Base-by-base conservation (phyloP, 2,113 vertebrate species). In the Stercorarius parasiticus region DNA sequence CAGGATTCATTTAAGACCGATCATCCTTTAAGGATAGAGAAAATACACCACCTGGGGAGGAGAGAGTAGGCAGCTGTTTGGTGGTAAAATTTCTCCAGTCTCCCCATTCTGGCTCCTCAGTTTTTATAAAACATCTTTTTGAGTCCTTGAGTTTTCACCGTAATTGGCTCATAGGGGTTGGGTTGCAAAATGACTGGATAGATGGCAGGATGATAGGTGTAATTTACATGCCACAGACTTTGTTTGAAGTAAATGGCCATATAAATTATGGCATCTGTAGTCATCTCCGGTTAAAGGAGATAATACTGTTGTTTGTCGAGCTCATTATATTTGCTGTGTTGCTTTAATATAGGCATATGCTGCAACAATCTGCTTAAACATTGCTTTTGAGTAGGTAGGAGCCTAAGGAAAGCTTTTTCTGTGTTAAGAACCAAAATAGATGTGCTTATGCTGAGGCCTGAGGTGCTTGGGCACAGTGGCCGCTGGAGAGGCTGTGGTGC, bases 401-500 rank as follows among this genome's bases (percentile, higher is more conserved):
- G 18, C 42, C 52, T 25, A 45, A 88, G 61, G 21, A 93, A 78
- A 89, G 22, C 70, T 83, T 82, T 42, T 74, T 25, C 50, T 66
- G 5, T 70, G 21, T 53, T 71, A 74, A 78, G 56, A 76, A 53
- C n/a, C 14, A 70, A 56, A 62, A 20, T 38, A 17, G 53, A 58
- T 78, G 42, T 18, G 29, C 32, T 67, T 81, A 4, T 36, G 19
- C 27, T 64, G 72, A 23, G 30, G 27, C 45, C 36, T 71, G 64
- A 73, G 27, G 36, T 45, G 13, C 26, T 36, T 0, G 1, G 72
- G 27, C 34, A 23, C 64, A 43, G 58, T 0, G 1, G 62, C 56
- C 5, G 1, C 56, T 36, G 47, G 21, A 66, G 30, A 50, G 55
- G 12, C 58, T 76, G n/a, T 38, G 38, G 14, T 90, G 30, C 50